phyloP scores from a whole-genome alignment of 2,113 vertebrate species.

The Notarius lentiginosus region DNA sequence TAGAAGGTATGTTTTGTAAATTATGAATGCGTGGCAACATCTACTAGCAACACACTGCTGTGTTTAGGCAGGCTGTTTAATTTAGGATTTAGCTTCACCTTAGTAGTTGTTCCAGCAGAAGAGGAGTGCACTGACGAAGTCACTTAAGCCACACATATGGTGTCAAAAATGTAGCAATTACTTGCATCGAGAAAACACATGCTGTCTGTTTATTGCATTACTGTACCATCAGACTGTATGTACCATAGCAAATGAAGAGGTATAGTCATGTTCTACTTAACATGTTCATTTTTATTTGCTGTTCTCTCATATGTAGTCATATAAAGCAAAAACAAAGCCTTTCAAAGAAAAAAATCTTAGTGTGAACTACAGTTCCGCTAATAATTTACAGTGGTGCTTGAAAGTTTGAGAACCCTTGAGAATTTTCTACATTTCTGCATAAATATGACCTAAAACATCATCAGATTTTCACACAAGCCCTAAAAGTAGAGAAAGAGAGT shows the following conservation, averaged over 20 bases:
- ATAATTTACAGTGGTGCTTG: no score
- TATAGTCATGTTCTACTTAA: background rate
- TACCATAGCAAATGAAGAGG: slow-evolving; percentile 1
- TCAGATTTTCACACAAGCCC: no score
- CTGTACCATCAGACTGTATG: background rate
- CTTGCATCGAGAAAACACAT: slow-evolving; percentile 11
- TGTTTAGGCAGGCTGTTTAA: background rate
- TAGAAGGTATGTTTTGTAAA: background rate
- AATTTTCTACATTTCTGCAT: no score
- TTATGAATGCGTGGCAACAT: slow-evolving; percentile 49
- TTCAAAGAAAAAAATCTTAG: background rate
- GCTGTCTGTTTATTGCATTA: slow-evolving; percentile 19
- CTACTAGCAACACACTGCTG: slow-evolving; percentile 54
- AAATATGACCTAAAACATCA: no score
- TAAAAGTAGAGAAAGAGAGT: no score
- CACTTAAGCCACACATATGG: background rate
- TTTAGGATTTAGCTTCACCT: background rate
- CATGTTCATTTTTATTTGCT: background rate
- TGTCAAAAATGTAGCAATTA: slow-evolving; percentile 31
- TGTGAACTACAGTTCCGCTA: background rate
- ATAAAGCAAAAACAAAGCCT: background rate
- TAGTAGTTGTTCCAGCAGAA: background rate
- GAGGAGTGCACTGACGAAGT: background rate
- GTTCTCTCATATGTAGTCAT: background rate
- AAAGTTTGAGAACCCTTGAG: no score